Conservation (phyloP, 2,888 invertebrate genomes). For the Drosophila crucigera region DNA sequence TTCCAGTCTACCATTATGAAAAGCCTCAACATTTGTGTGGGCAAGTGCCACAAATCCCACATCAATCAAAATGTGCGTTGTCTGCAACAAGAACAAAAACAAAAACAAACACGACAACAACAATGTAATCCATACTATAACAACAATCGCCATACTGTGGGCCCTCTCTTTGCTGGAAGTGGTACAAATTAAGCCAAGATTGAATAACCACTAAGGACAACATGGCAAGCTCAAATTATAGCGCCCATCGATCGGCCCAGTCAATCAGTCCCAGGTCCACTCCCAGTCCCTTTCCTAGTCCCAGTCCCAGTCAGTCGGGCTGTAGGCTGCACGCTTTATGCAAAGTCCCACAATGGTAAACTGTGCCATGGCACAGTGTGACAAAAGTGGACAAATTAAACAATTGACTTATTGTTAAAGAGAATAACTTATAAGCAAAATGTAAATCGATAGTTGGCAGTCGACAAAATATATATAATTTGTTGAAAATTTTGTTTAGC, state of each 20-base stretch:
- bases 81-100: slow-evolving; percentile 24
- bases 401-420: not conserved
- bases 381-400: not conserved
- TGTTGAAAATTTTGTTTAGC: not conserved
- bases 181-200: slow-evolving; percentile 70
- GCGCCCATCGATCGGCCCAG: slow-evolving; percentile 53
- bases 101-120: slow-evolving; percentile 17
- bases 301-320: not conserved
- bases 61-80: slow-evolving; percentile 75
- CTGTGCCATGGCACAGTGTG: slow-evolving; percentile 32
- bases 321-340: slow-evolving; percentile 9
- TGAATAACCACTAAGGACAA: slow-evolving; percentile 74
- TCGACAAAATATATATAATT: not conserved
- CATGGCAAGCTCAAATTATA: slow-evolving; percentile 57
- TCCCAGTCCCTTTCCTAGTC: not conserved
- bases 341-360: slow-evolving; percentile 24
- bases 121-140: not conserved
- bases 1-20: slow-evolving; percentile 15
- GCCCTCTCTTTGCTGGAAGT: slow-evolving; percentile 5
- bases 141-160: not conserved
- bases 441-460: rapidly evolving
- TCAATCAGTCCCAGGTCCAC: slow-evolving; percentile 27
- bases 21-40: slow-evolving; percentile 27
- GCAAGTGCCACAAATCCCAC: slow-evolving; percentile 82
- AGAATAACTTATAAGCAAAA: not conserved